Evolutionary conservation across 2,888 invertebrate species (phyloP).

Genomic region (Amblyjoppa proteus): DNA sequence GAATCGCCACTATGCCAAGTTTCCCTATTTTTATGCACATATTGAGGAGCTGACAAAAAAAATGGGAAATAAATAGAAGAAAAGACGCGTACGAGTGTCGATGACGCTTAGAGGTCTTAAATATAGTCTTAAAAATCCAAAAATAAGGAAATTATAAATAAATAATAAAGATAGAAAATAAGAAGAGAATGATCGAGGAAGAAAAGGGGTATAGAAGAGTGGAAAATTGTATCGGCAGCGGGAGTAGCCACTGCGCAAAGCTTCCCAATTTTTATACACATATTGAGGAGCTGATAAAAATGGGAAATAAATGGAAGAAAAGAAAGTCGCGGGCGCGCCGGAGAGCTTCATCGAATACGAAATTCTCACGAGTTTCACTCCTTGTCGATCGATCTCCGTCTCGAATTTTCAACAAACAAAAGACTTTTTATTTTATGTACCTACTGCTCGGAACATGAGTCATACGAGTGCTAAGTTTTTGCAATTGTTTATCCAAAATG

Average conservation of each 20-base stretch:
- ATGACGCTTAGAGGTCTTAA: slow-evolving; percentile 36
- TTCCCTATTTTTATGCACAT: too few species aligned
- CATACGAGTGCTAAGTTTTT: too few species aligned
- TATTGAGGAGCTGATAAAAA: slow-evolving; percentile 22
- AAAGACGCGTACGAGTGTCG: slow-evolving; percentile 36
- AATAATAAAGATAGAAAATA: not conserved
- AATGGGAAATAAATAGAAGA: slow-evolving; percentile 4
- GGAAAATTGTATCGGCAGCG: slow-evolving; percentile 48
- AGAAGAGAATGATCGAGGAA: not conserved
- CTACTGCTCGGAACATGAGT: too few species aligned
- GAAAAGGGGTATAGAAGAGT: slow-evolving; percentile 5
- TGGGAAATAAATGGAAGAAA: slow-evolving; percentile 4
- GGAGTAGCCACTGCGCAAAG: not conserved
- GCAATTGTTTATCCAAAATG: too few species aligned
- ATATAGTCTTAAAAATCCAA: not conserved
- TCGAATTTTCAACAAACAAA: not conserved
- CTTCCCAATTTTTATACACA: slow-evolving; percentile 33
- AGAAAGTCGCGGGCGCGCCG: not conserved
- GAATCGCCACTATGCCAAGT: too few species aligned
- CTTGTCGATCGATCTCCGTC: slow-evolving; percentile 1
- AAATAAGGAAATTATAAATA: not conserved
- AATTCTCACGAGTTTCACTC: not conserved
- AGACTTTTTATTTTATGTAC: too few species aligned
- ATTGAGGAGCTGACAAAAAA: not conserved
- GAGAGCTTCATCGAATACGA: slow-evolving; percentile 1